phyloP scores from a whole-genome alignment of 2,888 invertebrate genomes.

The Cryptops parisi region DNA sequence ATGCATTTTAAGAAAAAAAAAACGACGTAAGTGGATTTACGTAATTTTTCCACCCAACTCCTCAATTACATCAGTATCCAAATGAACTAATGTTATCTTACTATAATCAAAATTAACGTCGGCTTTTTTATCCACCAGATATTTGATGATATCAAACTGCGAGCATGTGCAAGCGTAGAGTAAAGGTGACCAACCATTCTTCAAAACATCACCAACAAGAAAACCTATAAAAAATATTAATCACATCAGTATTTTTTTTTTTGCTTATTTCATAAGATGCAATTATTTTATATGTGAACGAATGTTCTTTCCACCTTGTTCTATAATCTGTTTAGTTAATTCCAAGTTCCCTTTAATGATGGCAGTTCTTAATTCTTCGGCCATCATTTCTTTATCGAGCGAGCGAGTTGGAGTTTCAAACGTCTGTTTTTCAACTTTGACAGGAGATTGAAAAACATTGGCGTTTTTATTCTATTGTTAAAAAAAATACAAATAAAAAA shows the following conservation, averaged over 20 bases:
- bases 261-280: too few species aligned
- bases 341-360: conserved; percentile 22
- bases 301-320: conserved; percentile 20
- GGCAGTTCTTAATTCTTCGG: conserved; percentile 21
- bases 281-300: too few species aligned
- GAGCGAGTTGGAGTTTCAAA: not conserved
- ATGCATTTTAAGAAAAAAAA: too few species aligned
- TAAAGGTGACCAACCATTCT: conserved; percentile 27
- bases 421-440: not conserved
- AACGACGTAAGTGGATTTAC: too few species aligned
- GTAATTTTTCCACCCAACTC: too few species aligned
- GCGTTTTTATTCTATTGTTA: too few species aligned
- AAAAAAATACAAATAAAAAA: too few species aligned
- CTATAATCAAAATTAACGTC: conserved; percentile 33
- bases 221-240: conserved; percentile 14
- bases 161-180: conserved; percentile 27
- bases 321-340: conserved; percentile 19
- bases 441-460: too few species aligned
- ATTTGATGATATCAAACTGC: conserved; percentile 25
- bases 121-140: conserved; percentile 31
- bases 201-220: conserved; percentile 20
- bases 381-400: not conserved
- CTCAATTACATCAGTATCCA: not conserved
- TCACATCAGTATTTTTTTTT: not conserved
- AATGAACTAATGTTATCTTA: conserved; percentile 16